Percentiles rank a stretch among this genome's conserved stretches.
Conservation (phyloP, 2,113 vertebrate genomes). For the Eulemur rufifrons region DNA sequence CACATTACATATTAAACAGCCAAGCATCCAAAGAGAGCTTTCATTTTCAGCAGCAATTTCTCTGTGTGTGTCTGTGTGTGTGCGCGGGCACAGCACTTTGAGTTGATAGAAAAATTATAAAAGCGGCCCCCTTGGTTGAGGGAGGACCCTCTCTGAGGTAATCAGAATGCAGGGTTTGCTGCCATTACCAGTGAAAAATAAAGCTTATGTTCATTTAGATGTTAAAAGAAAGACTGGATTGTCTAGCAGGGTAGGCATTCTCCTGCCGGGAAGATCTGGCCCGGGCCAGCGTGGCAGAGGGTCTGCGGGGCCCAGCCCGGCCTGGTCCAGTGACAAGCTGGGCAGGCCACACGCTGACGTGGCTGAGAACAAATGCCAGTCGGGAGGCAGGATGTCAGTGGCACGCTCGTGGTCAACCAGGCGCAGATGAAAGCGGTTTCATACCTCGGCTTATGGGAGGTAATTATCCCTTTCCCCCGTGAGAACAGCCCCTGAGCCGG, state of each 20-base stretch:
- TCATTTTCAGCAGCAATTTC: conserved; percentile 59
- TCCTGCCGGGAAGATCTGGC: neutral
- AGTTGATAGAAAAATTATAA: conserved; percentile 49
- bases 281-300: neutral
- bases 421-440: neutral
- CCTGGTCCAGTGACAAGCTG: neutral
- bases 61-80: neutral
- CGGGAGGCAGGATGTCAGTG: neutral
- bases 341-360: neutral
- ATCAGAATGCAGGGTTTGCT: conserved; percentile 39
- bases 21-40: conserved; percentile 77
- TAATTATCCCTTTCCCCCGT: neutral
- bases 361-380: neutral
- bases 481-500: neutral
- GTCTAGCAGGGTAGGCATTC: neutral
- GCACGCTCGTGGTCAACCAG: conserved; percentile 11
- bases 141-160: neutral
- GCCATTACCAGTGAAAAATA: conserved; percentile 30
- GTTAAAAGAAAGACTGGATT: conserved; percentile 15
- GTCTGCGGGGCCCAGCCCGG: neutral
- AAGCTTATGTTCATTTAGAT: neutral
- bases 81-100: neutral
- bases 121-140: neutral
- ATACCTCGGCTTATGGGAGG: neutral
- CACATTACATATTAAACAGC: conserved; percentile 86